Percentiles rank a stretch among this genome's conserved stretches.
Evolutionary conservation across 2,888 invertebrate genomes (phyloP).

Genomic region (Parnassius glacialis): DNA sequence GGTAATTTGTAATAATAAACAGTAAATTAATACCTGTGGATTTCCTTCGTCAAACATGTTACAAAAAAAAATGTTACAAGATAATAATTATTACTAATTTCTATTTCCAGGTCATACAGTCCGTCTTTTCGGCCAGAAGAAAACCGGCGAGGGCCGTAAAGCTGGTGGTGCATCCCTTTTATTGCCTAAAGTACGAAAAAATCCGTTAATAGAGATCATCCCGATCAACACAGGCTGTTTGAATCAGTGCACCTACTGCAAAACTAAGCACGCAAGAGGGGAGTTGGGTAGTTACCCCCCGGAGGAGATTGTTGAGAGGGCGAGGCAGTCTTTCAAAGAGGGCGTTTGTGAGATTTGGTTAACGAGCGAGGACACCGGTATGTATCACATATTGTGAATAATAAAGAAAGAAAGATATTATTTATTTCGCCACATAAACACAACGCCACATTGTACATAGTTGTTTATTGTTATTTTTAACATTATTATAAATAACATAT

Average conservation of each 20-base stretch:
- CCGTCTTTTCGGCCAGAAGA: slow-evolving; percentile 87
- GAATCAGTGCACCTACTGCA: slow-evolving; percentile 99
- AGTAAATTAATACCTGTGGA: too few species aligned
- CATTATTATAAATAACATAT: too few species aligned
- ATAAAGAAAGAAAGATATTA: too few species aligned
- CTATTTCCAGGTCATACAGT: slow-evolving; percentile 84
- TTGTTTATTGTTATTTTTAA: too few species aligned
- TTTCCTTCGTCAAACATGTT: too few species aligned
- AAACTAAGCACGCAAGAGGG: slow-evolving; percentile 98
- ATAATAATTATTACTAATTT: not conserved
- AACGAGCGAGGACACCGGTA: slow-evolving; percentile 97
- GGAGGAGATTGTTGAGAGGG: slow-evolving; percentile 93
- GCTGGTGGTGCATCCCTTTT: slow-evolving; percentile 92
- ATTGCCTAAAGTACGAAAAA: slow-evolving; percentile 96
- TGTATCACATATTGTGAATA: slow-evolving; percentile 17
- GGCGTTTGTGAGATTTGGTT: slow-evolving; percentile 98
- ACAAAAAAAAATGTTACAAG: too few species aligned
- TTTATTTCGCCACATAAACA: too few species aligned
- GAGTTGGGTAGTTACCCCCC: slow-evolving; percentile 97
- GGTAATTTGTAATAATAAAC: too few species aligned
- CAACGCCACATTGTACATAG: too few species aligned
- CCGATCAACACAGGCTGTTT: slow-evolving; percentile 97
- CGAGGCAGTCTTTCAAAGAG: slow-evolving; percentile 92
- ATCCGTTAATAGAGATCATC: slow-evolving; percentile 98
- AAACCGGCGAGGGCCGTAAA: slow-evolving; percentile 88